Percentiles rank a stretch among this genome's conserved stretches.
Evolutionary conservation across 2,797 vertebrate genomes (phyloP).

Genomic region (Hoplostethus atlanticus): DNA sequence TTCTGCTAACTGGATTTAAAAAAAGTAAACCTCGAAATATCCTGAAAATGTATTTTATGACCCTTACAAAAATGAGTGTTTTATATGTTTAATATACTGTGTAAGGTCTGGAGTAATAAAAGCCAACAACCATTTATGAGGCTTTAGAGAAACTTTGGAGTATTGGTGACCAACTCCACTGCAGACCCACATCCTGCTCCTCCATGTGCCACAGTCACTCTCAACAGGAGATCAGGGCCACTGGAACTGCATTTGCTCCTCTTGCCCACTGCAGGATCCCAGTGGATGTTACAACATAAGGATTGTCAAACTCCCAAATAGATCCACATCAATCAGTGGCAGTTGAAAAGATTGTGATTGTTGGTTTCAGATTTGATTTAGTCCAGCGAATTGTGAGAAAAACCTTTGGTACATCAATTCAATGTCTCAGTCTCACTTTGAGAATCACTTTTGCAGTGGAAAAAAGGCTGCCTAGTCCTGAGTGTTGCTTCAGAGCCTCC

Average conservation of each 20-base stretch:
- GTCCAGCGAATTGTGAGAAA: too few relatives aligned
- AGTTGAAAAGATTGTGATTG: background rate
- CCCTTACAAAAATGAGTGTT: too few relatives aligned
- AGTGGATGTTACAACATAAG: too few relatives aligned
- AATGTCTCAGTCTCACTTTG: too few relatives aligned
- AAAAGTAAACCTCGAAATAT: too few relatives aligned
- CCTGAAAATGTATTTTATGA: too few relatives aligned
- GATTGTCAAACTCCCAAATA: too few relatives aligned
- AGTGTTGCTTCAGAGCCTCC: background rate
- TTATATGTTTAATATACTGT: too few relatives aligned
- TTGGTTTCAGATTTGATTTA: background rate
- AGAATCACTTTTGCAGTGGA: background rate
- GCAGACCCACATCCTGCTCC: background rate
- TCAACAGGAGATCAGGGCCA: background rate
- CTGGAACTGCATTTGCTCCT: background rate
- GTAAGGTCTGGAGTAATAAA: too few relatives aligned
- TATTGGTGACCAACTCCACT: background rate
- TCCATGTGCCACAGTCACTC: background rate
- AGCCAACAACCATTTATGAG: too few relatives aligned
- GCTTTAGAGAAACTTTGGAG: too few relatives aligned
- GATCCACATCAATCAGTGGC: background rate
- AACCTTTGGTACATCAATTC: background rate
- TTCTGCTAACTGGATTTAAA: background rate
- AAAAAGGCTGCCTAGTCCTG: conserved; percentile 20
- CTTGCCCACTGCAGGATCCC: too few relatives aligned